Conservation (phyloP, 2,797 vertebrate species). For the Bucorvus abyssinicus region DNA sequence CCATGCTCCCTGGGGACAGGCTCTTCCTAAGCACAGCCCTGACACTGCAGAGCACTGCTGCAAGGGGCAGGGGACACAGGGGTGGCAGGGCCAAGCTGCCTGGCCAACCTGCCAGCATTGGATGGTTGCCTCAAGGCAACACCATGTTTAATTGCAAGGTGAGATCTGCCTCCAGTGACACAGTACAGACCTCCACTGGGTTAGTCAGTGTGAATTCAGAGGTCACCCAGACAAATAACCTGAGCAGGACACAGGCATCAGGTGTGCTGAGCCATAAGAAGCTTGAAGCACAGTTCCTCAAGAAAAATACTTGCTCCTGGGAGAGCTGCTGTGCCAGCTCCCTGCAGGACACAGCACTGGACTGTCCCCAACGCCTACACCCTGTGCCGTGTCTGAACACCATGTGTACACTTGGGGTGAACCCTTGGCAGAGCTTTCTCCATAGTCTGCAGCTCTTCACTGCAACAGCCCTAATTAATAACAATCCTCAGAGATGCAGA, state of each 20-base stretch:
- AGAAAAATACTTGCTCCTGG: background rate
- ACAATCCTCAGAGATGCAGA: background rate
- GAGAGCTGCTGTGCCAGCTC: background rate
- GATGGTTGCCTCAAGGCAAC: background rate
- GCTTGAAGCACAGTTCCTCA: background rate
- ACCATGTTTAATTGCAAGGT: no score
- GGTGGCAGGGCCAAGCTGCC: background rate
- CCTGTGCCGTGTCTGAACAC: no score
- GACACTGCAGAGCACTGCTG: background rate
- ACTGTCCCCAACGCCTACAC: background rate
- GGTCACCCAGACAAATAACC: no score
- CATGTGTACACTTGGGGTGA: fast-evolving
- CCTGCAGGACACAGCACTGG: background rate
- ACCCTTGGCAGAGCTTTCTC: background rate
- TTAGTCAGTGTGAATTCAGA: no score
- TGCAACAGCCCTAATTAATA: background rate
- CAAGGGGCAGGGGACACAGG: background rate
- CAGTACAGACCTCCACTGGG: no score
- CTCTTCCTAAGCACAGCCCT: background rate
- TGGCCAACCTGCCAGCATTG: no score
- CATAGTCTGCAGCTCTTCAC: background rate
- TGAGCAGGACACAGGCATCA: no score
- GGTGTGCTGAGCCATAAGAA: fast-evolving
- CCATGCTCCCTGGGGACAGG: no score
- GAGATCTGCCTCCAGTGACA: no score